These are phyloP conservation scores for Drosophila pseudoananassae DNA, from an alignment of 1,140 invertebrate genomes.

Conservation along the genomic window DNA sequence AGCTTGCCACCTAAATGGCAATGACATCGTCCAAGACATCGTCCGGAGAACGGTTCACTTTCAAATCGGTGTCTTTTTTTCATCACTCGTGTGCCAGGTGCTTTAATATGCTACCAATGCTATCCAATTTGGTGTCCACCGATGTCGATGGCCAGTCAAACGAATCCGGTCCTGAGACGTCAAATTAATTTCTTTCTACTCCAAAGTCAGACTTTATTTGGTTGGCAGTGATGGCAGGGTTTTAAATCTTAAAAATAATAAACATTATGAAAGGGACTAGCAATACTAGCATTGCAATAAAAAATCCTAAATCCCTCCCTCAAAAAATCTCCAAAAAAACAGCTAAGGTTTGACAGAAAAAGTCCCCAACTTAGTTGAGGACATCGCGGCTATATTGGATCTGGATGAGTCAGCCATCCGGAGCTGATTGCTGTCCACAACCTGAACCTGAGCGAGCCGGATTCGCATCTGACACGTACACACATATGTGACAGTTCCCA, in stretches of 20 bases:
- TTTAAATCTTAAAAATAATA: slow-evolving; percentile 1
- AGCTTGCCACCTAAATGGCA: slow-evolving; percentile 36
- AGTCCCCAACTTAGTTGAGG: background rate
- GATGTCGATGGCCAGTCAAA: slow-evolving; percentile 36
- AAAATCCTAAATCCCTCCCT: background rate
- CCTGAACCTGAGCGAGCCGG: slow-evolving; percentile 18
- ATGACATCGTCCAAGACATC: slow-evolving; percentile 31
- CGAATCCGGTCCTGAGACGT: slow-evolving; percentile 31
- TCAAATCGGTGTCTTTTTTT: slow-evolving; percentile 26
- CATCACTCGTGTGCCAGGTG: slow-evolving; percentile 12
- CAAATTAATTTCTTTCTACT: slow-evolving; percentile 30
- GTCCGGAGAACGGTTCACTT: slow-evolving; percentile 24
- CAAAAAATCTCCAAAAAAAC: background rate
- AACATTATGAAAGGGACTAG: background rate
- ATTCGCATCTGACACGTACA: slow-evolving; percentile 52
- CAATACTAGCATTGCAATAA: no score
- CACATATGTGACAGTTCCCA: slow-evolving; percentile 43
- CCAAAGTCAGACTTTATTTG: background rate
- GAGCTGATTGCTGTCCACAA: slow-evolving; percentile 26
- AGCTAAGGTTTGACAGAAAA: background rate
- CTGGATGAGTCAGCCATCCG: slow-evolving; percentile 16
- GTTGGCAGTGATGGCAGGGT: background rate
- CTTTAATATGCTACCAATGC: slow-evolving; percentile 37
- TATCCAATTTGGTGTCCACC: slow-evolving; percentile 3
- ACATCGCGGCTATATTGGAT: slow-evolving; percentile 1